phyloP scores from a whole-genome alignment of 2,888 invertebrate species.

The Orchestes rusci region DNA sequence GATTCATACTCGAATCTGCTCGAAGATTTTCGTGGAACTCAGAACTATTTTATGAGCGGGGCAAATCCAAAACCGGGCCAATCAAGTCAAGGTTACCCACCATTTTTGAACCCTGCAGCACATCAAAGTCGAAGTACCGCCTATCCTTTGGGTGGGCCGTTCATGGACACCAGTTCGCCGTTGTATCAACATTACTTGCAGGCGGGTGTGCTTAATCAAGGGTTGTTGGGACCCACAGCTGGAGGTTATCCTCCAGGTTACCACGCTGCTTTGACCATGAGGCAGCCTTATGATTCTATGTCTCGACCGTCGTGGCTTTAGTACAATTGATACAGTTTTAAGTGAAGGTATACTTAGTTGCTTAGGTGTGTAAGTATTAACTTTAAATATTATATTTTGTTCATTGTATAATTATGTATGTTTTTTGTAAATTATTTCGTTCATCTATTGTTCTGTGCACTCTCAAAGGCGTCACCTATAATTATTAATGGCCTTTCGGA shows the following conservation, averaged over 20 bases:
- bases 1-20: constrained; percentile 65
- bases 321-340: constrained; percentile 3
- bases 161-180: constrained; percentile 57
- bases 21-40: constrained; percentile 58
- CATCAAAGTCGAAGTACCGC: constrained; percentile 52
- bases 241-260: constrained; percentile 57
- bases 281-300: constrained; percentile 67
- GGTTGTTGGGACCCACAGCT: constrained; percentile 40
- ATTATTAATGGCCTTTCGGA: too few relatives aligned
- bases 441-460: too few relatives aligned
- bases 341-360: too few relatives aligned
- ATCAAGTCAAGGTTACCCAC: constrained; percentile 31
- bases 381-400: background rate
- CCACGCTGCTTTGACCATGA: constrained; percentile 50
- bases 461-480: too few relatives aligned
- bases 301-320: constrained; percentile 60
- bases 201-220: constrained; percentile 48
- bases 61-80: constrained; percentile 35
- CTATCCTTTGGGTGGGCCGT: constrained; percentile 51
- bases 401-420: too few relatives aligned
- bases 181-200: constrained; percentile 68
- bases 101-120: constrained; percentile 54
- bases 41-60: constrained; percentile 53
- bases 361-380: background rate
- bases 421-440: too few relatives aligned